Conservation (phyloP, 2,797 vertebrate genomes). For the Darevskia mixta region DNA sequence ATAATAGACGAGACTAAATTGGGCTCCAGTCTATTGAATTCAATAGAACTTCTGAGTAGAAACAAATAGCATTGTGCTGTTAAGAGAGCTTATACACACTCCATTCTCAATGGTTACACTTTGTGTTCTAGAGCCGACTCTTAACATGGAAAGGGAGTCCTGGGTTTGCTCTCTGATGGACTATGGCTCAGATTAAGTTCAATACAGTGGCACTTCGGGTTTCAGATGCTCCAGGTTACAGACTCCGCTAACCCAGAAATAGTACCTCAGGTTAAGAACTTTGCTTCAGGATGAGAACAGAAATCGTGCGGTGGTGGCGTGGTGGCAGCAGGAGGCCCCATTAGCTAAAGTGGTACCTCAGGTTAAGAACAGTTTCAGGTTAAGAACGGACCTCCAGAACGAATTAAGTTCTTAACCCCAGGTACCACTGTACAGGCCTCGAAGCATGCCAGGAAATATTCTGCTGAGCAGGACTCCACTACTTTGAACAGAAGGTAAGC, state of each 20-base stretch:
- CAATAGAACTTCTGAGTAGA: not conserved
- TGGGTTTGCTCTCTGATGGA: not conserved
- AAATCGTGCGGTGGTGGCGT: too few relatives aligned
- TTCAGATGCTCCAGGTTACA: too few relatives aligned
- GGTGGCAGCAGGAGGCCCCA: too few relatives aligned
- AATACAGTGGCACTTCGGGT: not conserved
- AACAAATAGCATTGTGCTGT: not conserved
- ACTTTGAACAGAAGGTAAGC: slow-evolving; percentile 48
- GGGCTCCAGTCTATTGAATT: not conserved
- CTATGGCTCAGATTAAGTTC: slow-evolving; percentile 35
- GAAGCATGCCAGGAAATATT: slow-evolving; percentile 45
- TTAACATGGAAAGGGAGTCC: not conserved
- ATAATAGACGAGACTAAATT: too few relatives aligned
- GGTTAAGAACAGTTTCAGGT: too few relatives aligned
- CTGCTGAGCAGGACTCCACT: slow-evolving; percentile 11
- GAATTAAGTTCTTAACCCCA: too few relatives aligned
- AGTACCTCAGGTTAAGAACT: too few relatives aligned
- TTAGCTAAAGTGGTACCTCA: too few relatives aligned
- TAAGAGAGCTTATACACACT: not conserved
- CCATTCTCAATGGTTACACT: not conserved
- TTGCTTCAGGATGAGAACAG: too few relatives aligned
- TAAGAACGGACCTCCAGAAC: too few relatives aligned
- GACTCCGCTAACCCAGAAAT: too few relatives aligned
- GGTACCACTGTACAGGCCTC: slow-evolving; percentile 20
- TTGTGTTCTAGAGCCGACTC: not conserved